Evolutionary conservation across 30 jellyfish, hydroid and myxozoan genomes (phyloP), one percentile per base, ranked within the genome.

Genomic region (Morbakka virulenta): DNA sequence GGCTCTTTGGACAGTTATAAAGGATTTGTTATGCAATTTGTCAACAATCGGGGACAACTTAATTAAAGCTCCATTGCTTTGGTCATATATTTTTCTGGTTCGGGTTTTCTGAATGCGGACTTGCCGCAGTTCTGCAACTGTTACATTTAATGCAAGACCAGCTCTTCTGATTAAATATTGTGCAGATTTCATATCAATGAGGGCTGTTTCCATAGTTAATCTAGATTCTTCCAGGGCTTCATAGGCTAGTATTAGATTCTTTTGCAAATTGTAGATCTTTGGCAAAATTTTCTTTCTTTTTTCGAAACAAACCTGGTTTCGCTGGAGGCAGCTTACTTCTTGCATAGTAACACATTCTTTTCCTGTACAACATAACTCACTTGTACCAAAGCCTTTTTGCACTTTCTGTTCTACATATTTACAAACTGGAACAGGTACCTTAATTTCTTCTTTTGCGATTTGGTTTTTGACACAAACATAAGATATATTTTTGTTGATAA

Each of bases 261-360:
- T 49, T 14, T 69, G 62, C 6, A 70, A 20, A 14, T 71, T 29
- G 1, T 81, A 33, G n/a, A 78, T 52, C 17, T 57, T 21, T 11
- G 48, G 17, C 31, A 64, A 69, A 29, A 47, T 52, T 12, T 28
- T 64, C 22, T 11, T 3, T 31, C 89, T 76, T 0, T 64, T 71
- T 33, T 53, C 17, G 69, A 69, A 30, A 62, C 98, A 91, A 1
- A 52, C 52, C 17, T 90, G 78, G 51, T 85, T 91, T 13, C 66
- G 66, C 28, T 35, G 32, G 31, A 91, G 49, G 72, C 98, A 91
- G 0, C 11, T 32, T 32, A 53, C 52, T 3, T 69, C 57, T 36
- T 85, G 96, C 21, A 91, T 49, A 57, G 71, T 83, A 26, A 91
- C 74, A 61, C 98, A 91, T 41, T 81, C 69, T 3, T 35, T 84